These are phyloP conservation scores for Myotis brandtii DNA, from an alignment of 2,113 vertebrate genomes.

Conservation along the genomic window DNA sequence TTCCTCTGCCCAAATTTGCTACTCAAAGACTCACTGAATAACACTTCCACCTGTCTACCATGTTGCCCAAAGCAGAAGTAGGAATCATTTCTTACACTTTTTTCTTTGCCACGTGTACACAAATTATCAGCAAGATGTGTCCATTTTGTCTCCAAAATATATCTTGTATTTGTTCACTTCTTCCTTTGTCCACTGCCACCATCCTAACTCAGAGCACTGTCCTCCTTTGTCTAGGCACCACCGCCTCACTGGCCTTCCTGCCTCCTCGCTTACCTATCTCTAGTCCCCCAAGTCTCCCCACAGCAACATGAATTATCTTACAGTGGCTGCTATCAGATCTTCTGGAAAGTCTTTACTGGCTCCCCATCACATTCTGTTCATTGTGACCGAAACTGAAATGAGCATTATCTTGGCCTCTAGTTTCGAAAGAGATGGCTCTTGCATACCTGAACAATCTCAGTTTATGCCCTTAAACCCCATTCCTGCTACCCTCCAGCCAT, in stretches of 20 bases:
- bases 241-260: background rate
- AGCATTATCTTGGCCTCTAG: background rate
- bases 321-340: background rate
- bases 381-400: too few relatives aligned
- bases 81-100: background rate
- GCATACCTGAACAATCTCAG: background rate
- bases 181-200: background rate
- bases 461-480: background rate
- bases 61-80: background rate
- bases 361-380: background rate
- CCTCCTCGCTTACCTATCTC: background rate
- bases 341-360: background rate
- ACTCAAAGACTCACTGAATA: background rate
- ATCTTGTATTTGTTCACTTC: background rate
- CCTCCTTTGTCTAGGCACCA: background rate
- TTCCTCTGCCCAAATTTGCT: background rate
- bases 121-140: background rate
- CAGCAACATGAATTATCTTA: background rate
- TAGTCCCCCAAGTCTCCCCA: background rate
- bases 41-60: background rate
- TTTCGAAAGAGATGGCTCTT: background rate
- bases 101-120: background rate
- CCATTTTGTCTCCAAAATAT: background rate
- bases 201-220: background rate
- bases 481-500: background rate